Evolutionary conservation across 1,140 invertebrate genomes (phyloP), one percentile per base, ranked within the genome.

Genomic region (Mamestra configurata): DNA sequence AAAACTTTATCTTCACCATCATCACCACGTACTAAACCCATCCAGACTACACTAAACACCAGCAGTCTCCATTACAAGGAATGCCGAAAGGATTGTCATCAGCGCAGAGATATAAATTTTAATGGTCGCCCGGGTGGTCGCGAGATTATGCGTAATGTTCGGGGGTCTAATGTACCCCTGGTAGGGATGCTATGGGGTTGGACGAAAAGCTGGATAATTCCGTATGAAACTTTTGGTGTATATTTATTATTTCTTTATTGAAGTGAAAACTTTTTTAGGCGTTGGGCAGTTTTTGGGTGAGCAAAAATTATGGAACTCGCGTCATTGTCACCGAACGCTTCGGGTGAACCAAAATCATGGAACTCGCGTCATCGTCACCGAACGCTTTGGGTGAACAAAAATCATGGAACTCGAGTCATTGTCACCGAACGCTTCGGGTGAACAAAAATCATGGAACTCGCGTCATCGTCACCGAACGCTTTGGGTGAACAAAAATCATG

Each of bases 81-180:
- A 59, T 51, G 20, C 13, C 11, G 66, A 40, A 35, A 51, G 73
- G 55, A 61, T 61, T 64, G 57, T 76, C 73, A 76, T 76, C 57
- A 73, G 27, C n/a, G 20, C 43, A 53, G 27, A 22, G 49, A n/a
- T 53, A 57, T 73, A 49, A 46, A 64, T 35, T 64, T 61, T 61
- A 76, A 76, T 76, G 37, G 57, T 24, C 24, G 18, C 27, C 10
- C 20, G 8, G 35, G 22, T 72, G 22, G 10, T 4, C 18, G 31
- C 37, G 35, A 61, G 57, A 64, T 76, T 64, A 76, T 49, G n/a
- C 20, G n/a, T 71, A 40, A 57, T 57, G 71, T 53, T 73, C 35
- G n/a, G 27, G 71, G 71, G 31, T 73, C 51, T 46, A 76, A 64
- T 64, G 73, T 64, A 61, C 73, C 57, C 55, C 13, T 6, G n/a